Evolutionary conservation across 2,888 invertebrate species (phyloP).

Genomic region (Gari tellinella): DNA sequence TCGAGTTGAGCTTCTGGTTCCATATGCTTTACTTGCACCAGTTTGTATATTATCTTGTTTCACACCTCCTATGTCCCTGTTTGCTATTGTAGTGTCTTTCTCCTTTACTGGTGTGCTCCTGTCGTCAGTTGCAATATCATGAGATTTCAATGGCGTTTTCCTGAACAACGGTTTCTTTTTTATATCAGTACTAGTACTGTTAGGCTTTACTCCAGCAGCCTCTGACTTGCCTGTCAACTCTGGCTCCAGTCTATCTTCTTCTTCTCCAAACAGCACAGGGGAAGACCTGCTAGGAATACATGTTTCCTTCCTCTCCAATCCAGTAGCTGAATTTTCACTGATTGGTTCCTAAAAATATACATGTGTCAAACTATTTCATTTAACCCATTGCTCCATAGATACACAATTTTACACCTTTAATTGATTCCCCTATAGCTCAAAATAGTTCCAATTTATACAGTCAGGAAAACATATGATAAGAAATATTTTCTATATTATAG

Average conservation of each 20-base stretch:
- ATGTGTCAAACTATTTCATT: background rate
- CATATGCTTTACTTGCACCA: background rate
- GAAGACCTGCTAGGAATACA: background rate
- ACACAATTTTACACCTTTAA: background rate
- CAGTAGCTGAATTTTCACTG: background rate
- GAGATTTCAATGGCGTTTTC: constrained; percentile 3
- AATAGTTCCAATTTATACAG: too few relatives aligned
- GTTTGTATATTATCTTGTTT: background rate
- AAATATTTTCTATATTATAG: too few relatives aligned
- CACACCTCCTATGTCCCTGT: background rate
- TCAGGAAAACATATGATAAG: too few relatives aligned
- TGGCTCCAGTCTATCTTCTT: constrained; percentile 1
- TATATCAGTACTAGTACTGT: background rate
- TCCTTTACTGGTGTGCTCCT: constrained; percentile 14
- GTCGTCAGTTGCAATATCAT: background rate
- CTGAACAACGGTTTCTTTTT: constrained; percentile 18
- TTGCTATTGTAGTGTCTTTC: constrained; percentile 15
- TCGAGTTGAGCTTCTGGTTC: background rate
- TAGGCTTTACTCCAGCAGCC: background rate
- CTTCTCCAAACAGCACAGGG: constrained; percentile 10
- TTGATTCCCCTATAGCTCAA: too few relatives aligned
- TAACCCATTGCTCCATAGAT: background rate
- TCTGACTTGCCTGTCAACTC: background rate
- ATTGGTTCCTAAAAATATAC: background rate
- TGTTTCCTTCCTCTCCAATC: too few relatives aligned